phyloP scores from a whole-genome alignment of 2,888 invertebrate genomes.

The Nipponacmea schrenckii region DNA sequence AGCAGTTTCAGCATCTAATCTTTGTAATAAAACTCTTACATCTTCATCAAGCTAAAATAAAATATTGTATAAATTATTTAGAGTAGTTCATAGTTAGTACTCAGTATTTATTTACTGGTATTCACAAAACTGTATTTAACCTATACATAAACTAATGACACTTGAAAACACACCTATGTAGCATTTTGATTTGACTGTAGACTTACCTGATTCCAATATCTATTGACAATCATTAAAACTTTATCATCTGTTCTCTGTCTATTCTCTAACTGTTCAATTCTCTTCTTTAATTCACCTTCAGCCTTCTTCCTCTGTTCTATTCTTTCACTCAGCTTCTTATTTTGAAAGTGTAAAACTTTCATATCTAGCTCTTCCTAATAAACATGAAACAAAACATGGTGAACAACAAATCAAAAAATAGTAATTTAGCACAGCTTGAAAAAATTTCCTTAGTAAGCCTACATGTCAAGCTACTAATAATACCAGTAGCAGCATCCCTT shows the following conservation, averaged over 20 bases:
- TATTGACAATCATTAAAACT: conserved; percentile 95
- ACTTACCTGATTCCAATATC: conserved; percentile 71
- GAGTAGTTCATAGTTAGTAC: neutral
- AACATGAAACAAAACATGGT: neutral
- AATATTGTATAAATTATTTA: too few species aligned
- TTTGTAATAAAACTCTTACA: conserved; percentile 89
- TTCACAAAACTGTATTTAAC: too few species aligned
- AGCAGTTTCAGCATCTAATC: conserved; percentile 97
- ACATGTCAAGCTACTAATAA: too few species aligned
- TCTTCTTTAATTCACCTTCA: conserved; percentile 62
- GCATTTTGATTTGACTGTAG: too few species aligned
- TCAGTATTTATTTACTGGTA: too few species aligned
- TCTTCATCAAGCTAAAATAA: conserved; percentile 86
- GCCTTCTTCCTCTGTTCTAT: conserved; percentile 63
- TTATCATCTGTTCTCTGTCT: conserved; percentile 93
- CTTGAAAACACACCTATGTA: neutral
- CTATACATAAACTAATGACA: neutral
- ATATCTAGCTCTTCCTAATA: conserved; percentile 93
- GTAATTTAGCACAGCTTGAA: too few species aligned
- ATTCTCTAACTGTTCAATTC: conserved; percentile 82
- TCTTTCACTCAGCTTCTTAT: conserved; percentile 86
- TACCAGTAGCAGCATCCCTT: too few species aligned
- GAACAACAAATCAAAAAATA: neutral
- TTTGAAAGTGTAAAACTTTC: conserved; percentile 95
- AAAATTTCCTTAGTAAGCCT: too few species aligned